A percentile compares a stretch with the other conserved stretches of the same genome.
phyloP scores from a whole-genome alignment of 2,113 vertebrate genomes.

The Pygoscelis antarcticus region DNA sequence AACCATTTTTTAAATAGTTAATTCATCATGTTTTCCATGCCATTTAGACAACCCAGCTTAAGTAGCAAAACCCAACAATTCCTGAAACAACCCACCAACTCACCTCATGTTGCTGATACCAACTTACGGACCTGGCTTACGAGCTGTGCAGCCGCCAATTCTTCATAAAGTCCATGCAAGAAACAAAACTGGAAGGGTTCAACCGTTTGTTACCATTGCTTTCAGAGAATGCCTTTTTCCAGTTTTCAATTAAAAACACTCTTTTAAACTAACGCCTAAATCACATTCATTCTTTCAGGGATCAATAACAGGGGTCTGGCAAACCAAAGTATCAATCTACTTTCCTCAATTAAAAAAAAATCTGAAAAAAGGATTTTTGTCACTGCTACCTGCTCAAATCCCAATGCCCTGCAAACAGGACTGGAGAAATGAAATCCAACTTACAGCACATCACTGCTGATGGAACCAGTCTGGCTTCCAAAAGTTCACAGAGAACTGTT shows the following conservation, averaged over 20 bases:
- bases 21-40: neutral
- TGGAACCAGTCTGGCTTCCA: neutral
- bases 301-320: neutral
- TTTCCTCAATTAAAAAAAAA: neutral
- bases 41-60: neutral
- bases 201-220: neutral
- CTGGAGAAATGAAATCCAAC: neutral
- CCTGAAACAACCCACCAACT: slow-evolving; percentile 11
- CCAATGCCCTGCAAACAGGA: neutral
- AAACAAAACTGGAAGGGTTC: neutral
- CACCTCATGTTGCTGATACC: slow-evolving; percentile 34
- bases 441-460: neutral
- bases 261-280: neutral
- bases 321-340: neutral
- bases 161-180: slow-evolving; percentile 28
- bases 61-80: neutral
- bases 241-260: neutral
- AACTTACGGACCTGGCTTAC: neutral
- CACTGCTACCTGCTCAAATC: neutral
- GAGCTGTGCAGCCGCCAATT: neutral
- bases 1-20: neutral
- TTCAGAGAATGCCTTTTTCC: neutral
- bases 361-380: neutral
- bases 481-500: neutral
- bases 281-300: neutral